Percentiles rank a stretch among this genome's conserved stretches.
These are phyloP conservation scores for Chiridota heheva DNA, from an alignment of 35 echinoderm and acorn worm species.

Conservation along the genomic window DNA sequence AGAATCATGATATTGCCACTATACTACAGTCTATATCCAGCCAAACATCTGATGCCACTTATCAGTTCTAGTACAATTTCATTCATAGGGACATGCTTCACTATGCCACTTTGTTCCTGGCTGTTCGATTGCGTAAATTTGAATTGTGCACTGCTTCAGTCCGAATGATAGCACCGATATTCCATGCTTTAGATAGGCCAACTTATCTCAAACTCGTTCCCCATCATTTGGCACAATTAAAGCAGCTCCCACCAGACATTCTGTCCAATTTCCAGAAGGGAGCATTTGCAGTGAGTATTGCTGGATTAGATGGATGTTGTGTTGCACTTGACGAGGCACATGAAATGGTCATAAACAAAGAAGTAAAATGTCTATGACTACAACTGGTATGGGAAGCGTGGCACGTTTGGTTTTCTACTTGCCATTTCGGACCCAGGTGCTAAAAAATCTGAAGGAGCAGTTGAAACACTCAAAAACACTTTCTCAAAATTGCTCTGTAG, in stretches of 20 bases:
- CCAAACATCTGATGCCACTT: slow-evolving; percentile 31
- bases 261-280: slow-evolving; percentile 7
- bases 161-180: slow-evolving; percentile 25
- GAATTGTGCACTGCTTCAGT: slow-evolving; percentile 34
- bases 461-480: too few species aligned
- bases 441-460: too few species aligned
- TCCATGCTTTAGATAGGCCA: slow-evolving; percentile 60
- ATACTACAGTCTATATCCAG: too few species aligned
- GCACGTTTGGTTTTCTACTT: slow-evolving; percentile 39
- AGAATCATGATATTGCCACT: too few species aligned
- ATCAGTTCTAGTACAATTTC: slow-evolving; percentile 57
- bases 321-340: slow-evolving; percentile 67
- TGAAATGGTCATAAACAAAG: slow-evolving; percentile 68
- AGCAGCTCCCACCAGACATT: slow-evolving; percentile 35
- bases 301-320: slow-evolving; percentile 16
- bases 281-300: slow-evolving; percentile 55
- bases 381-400: slow-evolving; percentile 35
- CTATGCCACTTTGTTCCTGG: slow-evolving; percentile 50
- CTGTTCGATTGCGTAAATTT: slow-evolving; percentile 35
- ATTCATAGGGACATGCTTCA: slow-evolving; percentile 53
- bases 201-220: slow-evolving; percentile 48
- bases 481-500: background rate
- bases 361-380: slow-evolving; percentile 53
- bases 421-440: background rate
- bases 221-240: slow-evolving; percentile 34